These are phyloP conservation scores for Actenoides lindsayi DNA, from an alignment of 2,113 vertebrate species.

Conservation along the genomic window DNA sequence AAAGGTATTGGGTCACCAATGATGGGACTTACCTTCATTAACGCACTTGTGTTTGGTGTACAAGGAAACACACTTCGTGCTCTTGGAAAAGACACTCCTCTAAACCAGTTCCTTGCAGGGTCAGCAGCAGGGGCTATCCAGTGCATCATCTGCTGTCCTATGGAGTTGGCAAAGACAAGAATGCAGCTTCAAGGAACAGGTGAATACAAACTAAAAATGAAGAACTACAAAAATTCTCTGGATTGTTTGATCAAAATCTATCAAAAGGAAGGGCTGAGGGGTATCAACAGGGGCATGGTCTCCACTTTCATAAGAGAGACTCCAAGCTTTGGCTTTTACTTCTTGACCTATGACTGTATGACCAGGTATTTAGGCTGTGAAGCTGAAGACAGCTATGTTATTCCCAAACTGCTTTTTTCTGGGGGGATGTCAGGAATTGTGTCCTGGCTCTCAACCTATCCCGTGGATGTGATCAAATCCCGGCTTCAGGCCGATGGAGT, in stretches of 20 bases:
- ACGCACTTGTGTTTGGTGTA: constrained; percentile 94
- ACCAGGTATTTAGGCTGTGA: constrained; percentile 90
- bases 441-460: constrained; percentile 96
- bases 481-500: constrained; percentile 93
- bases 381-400: constrained; percentile 84
- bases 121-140: constrained; percentile 92
- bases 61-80: constrained; percentile 91
- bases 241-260: constrained; percentile 94
- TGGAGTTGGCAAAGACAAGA: constrained; percentile 97
- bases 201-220: constrained; percentile 82
- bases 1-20: constrained; percentile 97
- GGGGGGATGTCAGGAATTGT: constrained; percentile 92
- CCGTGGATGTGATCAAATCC: constrained; percentile 94
- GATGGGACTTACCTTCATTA: constrained; percentile 99
- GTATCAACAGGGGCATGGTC: constrained; percentile 92
- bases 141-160: constrained; percentile 94
- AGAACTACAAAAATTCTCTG: constrained; percentile 92
- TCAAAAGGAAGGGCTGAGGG: constrained; percentile 85
- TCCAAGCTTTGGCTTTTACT: constrained; percentile 95
- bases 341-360: constrained; percentile 90
- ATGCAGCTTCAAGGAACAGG: constrained; percentile 95
- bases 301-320: constrained; percentile 91
- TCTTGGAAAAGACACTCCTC: constrained; percentile 87
- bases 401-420: constrained; percentile 92
- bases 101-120: constrained; percentile 94